phyloP scores from a whole-genome alignment of 2,797 vertebrate species.

The Sylvilagus floridanus region DNA sequence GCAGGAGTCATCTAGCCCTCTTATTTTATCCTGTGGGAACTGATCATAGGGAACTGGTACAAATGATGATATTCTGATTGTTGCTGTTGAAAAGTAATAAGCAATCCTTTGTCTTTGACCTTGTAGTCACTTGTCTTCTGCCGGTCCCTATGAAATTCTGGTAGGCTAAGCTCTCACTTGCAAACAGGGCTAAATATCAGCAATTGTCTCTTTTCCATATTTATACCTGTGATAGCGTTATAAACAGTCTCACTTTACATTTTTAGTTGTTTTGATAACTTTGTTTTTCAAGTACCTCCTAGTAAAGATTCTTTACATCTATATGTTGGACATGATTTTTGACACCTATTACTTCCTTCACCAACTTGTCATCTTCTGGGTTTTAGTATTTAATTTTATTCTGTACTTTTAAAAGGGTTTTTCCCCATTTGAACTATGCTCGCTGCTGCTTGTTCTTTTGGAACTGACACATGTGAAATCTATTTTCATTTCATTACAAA shows the following conservation, averaged over 20 bases:
- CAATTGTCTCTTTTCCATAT: background rate
- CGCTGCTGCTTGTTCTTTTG: background rate
- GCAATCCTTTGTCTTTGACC: background rate
- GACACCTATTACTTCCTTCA: background rate
- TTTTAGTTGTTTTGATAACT: background rate
- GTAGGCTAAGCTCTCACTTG: background rate
- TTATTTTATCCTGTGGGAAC: background rate
- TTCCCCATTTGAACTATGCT: background rate
- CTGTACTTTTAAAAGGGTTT: background rate
- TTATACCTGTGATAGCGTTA: background rate
- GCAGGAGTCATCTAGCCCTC: background rate
- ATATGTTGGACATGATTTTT: background rate
- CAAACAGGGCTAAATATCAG: background rate
- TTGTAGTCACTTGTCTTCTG: background rate
- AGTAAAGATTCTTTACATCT: background rate
- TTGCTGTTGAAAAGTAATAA: background rate
- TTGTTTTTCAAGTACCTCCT: background rate
- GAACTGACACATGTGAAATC: background rate
- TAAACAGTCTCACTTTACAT: background rate
- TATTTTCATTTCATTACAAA: background rate
- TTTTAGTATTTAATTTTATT: slow-evolving; percentile 1
- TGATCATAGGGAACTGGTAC: background rate
- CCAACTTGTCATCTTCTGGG: background rate
- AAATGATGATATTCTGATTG: background rate
- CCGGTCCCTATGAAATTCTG: background rate